Base-by-base conservation (phyloP, 2,113 vertebrate genomes). In the Falco punctatus region DNA sequence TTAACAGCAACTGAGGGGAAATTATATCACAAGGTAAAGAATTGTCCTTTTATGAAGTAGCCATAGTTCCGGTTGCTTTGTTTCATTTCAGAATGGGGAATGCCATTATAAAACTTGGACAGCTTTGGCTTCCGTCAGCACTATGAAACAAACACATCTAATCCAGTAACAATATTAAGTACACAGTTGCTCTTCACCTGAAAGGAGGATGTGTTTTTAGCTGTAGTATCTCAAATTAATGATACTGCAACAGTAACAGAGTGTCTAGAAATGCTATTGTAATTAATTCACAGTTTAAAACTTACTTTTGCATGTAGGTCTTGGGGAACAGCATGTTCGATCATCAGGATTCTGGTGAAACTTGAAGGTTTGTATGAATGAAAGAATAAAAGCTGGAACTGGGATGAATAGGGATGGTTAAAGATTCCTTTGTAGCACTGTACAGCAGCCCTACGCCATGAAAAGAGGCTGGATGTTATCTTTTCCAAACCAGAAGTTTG, bases 321-420 rank as follows among this genome's bases (percentile, higher is more conserved):
- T 81, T 58, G 82, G 27, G 38, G 54, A 84, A 33, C 35, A 66
- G 64, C 42, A 18, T 61, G 35, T 11, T 44, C 87, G 32, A 59
- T 91, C 38, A 54, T 87, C 30, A 54, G 40, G 78, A 77, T 94
- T 91, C 46, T 87, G 81, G 42, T 91, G 40, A 80, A 96, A 72
- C 23, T 19, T 38, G n/a, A 88, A 57, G 23, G 61, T 91, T 23
- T 85, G 0, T 75, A 9, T 46, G 87, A 69, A 77, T 58, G 13
- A 86, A 88, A 86, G 46, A 83, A 44, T 48, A 74, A 62, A 81
- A 91, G 40, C 40, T 77, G 38, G 13, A 84, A 35, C 4, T 8
- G 15, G 20, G n/a, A 64, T 67, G 51, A 91, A 55, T 24, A 81
- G 42, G 52, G 23, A 30, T 51, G 42, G 42, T 78, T 69, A 27